These are phyloP conservation scores for Liasis olivaceus DNA, from an alignment of 2,797 vertebrate genomes.

Conservation along the genomic window DNA sequence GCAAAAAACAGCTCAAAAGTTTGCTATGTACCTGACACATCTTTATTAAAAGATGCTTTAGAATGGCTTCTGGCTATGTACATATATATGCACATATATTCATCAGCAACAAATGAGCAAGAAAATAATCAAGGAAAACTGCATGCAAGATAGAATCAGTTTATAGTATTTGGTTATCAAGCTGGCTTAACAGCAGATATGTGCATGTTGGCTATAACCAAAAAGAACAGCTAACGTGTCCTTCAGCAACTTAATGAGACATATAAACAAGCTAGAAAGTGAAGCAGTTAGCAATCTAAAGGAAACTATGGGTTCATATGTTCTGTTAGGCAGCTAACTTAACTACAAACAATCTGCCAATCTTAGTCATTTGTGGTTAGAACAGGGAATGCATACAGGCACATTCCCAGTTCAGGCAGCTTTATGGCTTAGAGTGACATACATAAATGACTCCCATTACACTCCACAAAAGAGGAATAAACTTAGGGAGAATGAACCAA, in stretches of 20 bases:
- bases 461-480: not conserved
- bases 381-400: not conserved
- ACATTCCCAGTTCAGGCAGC: not conserved
- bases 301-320: too few relatives aligned
- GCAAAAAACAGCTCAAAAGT: not conserved
- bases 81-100: not conserved
- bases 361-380: too few relatives aligned
- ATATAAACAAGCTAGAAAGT: too few relatives aligned
- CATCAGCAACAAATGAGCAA: not conserved
- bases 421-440: not conserved
- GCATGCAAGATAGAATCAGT: not conserved
- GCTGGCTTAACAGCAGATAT: not conserved
- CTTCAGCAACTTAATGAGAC: too few relatives aligned
- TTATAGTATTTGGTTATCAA: not conserved
- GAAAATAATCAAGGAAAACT: not conserved
- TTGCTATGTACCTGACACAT: not conserved
- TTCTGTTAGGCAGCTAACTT: too few relatives aligned
- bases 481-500: not conserved
- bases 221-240: too few relatives aligned
- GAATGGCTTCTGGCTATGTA: not conserved
- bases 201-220: too few relatives aligned
- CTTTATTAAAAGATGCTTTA: not conserved
- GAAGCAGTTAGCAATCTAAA: too few relatives aligned
- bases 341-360: too few relatives aligned
- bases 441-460: not conserved